Base-by-base conservation (phyloP, 2,113 vertebrate species). In the Chloropsis hardwickii region DNA sequence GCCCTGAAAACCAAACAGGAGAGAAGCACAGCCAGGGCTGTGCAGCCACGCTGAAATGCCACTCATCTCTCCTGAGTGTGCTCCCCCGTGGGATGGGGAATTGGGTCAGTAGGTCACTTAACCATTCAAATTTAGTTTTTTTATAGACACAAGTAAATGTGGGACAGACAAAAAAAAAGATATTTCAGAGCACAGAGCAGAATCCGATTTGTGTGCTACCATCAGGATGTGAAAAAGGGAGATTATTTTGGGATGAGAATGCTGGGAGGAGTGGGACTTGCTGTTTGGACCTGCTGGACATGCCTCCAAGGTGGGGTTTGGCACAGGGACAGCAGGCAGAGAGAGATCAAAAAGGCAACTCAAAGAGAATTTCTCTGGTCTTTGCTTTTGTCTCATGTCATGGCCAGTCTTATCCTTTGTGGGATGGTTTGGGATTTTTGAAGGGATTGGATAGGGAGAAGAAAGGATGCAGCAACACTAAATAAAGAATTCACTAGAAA, bases 21-120 rank as follows among this genome's bases (percentile, higher is more conserved):
- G 42, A 81, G 85, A 50, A 70, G 60, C 45, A 54, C 4, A 0
- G 66, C 22, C 51, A 24, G 39, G 33, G 54, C 78, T 86, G 87
- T 19, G 67, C 66, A 87, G 71, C 85, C 64, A 10, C 0, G 3
- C 76, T 83, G 96, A 73, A 84, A 8, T 27, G 47, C 23, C 84
- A 40, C 4, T 27, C 47, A n/a, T 6, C 21, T 58, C 84, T 39
- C 45, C 28, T 0, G n/a, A 22, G 54, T 23, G 35, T 14, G 48
- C 78, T 85, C 37, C 80, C 39, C 33, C 56, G 10, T 28, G 76
- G 64, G 39, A 31, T 2, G 39, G 72, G 20, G 56, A 96, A 90
- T 31, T 95, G 93, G 82, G 94, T 86, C 93, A 96, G 35, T 92
- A 44, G 94, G 90, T 93, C 93, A 50, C 56, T 60, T 64, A 67